These are phyloP conservation scores for Xiphophorus maculatus DNA, from an alignment of 2,113 vertebrate species.

Conservation along the genomic window DNA sequence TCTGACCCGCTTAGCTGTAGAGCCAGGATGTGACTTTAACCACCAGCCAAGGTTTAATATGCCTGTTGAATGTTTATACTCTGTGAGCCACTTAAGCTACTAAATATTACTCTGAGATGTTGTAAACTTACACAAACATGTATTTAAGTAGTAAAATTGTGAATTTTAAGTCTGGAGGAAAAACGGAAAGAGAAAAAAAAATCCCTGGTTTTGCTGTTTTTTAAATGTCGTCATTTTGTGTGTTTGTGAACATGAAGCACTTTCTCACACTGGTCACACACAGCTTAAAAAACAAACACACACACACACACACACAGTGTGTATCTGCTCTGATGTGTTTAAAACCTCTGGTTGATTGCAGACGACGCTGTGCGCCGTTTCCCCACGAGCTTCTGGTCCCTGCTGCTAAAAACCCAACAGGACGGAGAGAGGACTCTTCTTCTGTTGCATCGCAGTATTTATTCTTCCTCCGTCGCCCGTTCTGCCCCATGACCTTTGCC, in stretches of 20 bases:
- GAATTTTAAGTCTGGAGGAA: slow-evolving; percentile 9
- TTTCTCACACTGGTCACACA: slow-evolving; percentile 17
- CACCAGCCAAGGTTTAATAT: slow-evolving; percentile 40
- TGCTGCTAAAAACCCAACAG: slow-evolving; percentile 67
- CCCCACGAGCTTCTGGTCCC: slow-evolving; percentile 34
- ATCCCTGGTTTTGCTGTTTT: slow-evolving; percentile 11
- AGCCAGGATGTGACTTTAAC: slow-evolving; percentile 28
- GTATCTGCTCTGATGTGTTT: slow-evolving; percentile 18
- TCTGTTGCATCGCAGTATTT: slow-evolving; percentile 75
- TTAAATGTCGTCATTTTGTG: neutral
- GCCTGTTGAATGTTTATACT: slow-evolving; percentile 40
- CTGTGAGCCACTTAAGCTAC: slow-evolving; percentile 16
- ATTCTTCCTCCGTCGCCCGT: slow-evolving; percentile 69
- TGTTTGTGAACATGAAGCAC: slow-evolving; percentile 35
- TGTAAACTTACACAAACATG: slow-evolving; percentile 15
- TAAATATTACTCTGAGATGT: slow-evolving; percentile 15
- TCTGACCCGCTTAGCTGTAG: neutral
- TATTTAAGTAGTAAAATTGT: slow-evolving; percentile 8
- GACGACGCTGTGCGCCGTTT: slow-evolving; percentile 10
- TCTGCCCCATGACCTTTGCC: slow-evolving; percentile 59
- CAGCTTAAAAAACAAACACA: neutral
- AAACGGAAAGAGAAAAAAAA: neutral
- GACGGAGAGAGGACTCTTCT: slow-evolving; percentile 40
- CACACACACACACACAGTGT: neutral
- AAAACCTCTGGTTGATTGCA: slow-evolving; percentile 49